Percentiles rank a stretch among this genome's conserved stretches.
Evolutionary conservation across 2,888 invertebrate genomes (phyloP).

Genomic region (Euplagia quadripunctaria): DNA sequence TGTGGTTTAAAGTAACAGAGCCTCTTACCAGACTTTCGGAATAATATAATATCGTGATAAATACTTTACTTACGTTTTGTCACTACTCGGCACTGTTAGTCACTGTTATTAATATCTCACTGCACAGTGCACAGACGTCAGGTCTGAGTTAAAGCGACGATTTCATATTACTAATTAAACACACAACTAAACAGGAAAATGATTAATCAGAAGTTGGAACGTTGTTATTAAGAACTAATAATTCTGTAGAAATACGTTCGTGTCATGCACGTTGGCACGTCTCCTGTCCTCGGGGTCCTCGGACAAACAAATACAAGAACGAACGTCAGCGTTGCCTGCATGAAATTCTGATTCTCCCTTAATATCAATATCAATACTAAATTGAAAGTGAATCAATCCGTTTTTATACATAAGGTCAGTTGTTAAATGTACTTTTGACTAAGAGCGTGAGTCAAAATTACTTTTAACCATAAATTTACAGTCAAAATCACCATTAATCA

Average conservation of each 20-base stretch:
- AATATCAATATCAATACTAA: no score
- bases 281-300: not conserved
- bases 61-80: not conserved
- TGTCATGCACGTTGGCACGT: not conserved
- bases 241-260: not conserved
- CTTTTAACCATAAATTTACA: no score
- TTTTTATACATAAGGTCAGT: not conserved
- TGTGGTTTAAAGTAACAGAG: no score
- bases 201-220: not conserved
- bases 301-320: not conserved
- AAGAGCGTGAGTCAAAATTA: no score
- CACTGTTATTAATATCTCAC: not conserved
- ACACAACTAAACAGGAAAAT: not conserved
- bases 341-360: not conserved
- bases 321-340: not conserved
- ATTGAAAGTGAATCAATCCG: not conserved
- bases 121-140: not conserved
- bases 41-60: no score
- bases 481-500: no score
- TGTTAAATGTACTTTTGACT: no score
- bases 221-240: not conserved
- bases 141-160: not conserved
- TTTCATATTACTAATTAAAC: not conserved
- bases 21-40: no score
- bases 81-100: not conserved